Evolutionary conservation across 2,113 vertebrate genomes (phyloP), one percentile per base, ranked within the genome.

Genomic region (Scomber colias): DNA sequence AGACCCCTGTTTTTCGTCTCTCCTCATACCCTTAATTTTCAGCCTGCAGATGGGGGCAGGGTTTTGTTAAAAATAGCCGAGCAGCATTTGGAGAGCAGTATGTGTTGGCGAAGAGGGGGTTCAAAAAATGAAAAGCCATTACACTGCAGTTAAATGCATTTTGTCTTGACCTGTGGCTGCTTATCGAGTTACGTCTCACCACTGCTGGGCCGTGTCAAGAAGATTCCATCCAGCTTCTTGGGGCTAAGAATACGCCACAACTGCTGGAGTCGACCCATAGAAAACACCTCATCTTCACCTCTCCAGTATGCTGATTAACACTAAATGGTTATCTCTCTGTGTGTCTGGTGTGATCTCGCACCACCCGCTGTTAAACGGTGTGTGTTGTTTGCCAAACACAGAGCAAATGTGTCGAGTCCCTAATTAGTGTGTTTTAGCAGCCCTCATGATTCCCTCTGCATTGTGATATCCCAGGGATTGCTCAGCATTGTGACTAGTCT

Each of bases 401-500:
- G 77, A 69, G 71, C 31, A 82, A 93, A 91, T 90, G 90, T 90
- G 88, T 88, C 19, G 50, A 81, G 83, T 89, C 74, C 77, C 86
- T 91, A 93, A 93, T 92, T 90, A 92, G 87, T 75, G 46, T 68
- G 51, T 51, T 87, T 82, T 83, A 78, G 88, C 88, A 71, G 81
- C 76, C 78, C 90, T 91, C 91, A 88, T 90, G 88, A 92, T 86
- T 80, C 77, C 66, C 72, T 71, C 19, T 61, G 79, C 85, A 78
- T 79, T 84, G 83, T 87, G 87, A 90, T 89, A 92, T 90, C 79
- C 84, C 49, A 49, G 75, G 82, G 80, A 88, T 91, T 89, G 86
- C 90, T 77, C 77, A 81, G 88, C 91, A 92, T 91, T 93, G 92
- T 93, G 89, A 92, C 90, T 73, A 77, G 91, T 92, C 90, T 93